Base-by-base conservation (phyloP, 2,113 vertebrate species). In the Toxotes chatareus region DNA sequence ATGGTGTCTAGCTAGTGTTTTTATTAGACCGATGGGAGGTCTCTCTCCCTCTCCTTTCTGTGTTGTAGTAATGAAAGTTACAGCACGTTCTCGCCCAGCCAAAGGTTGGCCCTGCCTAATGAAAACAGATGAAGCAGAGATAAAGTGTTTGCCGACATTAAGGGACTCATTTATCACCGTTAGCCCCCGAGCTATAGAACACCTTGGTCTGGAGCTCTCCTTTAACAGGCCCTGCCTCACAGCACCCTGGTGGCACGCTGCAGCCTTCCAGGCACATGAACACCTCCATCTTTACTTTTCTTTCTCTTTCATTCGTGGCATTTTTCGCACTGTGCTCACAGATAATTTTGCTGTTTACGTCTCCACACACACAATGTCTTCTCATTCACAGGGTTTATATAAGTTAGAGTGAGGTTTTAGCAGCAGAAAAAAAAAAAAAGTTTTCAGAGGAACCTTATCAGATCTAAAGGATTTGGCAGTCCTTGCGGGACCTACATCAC, bases 41-140 rank as follows among this genome's bases (percentile, higher is more conserved):
- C 91, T 86, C 77, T 77, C 76, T 64, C 80, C 72, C 79, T 86
- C 87, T 86, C 85, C 88, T 86, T 79, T 73, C 88, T 81, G 85
- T 87, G 89, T 89, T 70, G 88, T 84, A 69, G 91, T 93, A 93
- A 91, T 86, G 86, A 91, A 93, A 94, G 94, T 92, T 91, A 88
- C 90, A 82, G 92, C 93, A 93, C 93, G 91, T 94, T 94, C 93
- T 67, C 79, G 82, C 84, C 92, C 91, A 93, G 92, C 92, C 94
- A 95, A 95, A 95, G 94, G 93, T 94, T 93, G 93, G 87, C 84
- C 89, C 93, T 89, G 91, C 91, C 93, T 96, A 96, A 96, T 96
- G 95, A 95, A 95, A 96, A 95, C 95, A 95, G 94, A 96, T 95
- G 94, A 95, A 95, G 94, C 95, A 95, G 94, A 95, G 94, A 95